phyloP scores from a whole-genome alignment of 2,113 vertebrate genomes.

The Notarius quadriscutis region DNA sequence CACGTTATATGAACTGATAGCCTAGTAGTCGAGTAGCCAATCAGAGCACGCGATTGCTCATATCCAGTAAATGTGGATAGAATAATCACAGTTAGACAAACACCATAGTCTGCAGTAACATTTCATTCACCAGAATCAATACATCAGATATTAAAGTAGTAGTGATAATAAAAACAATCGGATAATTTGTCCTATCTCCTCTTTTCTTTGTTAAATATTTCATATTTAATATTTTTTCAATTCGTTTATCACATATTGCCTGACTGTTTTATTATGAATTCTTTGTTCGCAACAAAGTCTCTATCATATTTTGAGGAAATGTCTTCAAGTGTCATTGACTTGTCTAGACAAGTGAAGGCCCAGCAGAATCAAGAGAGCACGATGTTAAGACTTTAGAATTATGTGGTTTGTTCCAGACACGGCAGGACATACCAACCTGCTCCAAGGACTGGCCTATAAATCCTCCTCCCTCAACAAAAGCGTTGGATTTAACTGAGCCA shows the following conservation, averaged over 20 bases:
- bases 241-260: not conserved
- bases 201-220: not conserved
- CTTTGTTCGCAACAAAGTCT: not conserved
- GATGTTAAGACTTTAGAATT: not conserved
- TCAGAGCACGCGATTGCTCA: too few species aligned
- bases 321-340: too few species aligned
- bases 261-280: not conserved
- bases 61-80: too few species aligned
- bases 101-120: too few species aligned
- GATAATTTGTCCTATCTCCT: not conserved
- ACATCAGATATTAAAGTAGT: not conserved
- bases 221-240: not conserved
- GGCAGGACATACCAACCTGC: not conserved
- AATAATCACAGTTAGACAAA: too few species aligned
- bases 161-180: not conserved
- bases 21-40: too few species aligned
- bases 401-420: not conserved
- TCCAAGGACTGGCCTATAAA: conserved; percentile 17
- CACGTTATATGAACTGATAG: too few species aligned
- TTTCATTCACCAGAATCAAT: not conserved
- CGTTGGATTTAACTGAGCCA: conserved; percentile 34
- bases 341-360: conserved; percentile 19
- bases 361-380: not conserved
- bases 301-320: not conserved
- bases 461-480: conserved; percentile 30